Base-by-base conservation (phyloP, 2,113 vertebrate species). In the Apteryx owenii region DNA sequence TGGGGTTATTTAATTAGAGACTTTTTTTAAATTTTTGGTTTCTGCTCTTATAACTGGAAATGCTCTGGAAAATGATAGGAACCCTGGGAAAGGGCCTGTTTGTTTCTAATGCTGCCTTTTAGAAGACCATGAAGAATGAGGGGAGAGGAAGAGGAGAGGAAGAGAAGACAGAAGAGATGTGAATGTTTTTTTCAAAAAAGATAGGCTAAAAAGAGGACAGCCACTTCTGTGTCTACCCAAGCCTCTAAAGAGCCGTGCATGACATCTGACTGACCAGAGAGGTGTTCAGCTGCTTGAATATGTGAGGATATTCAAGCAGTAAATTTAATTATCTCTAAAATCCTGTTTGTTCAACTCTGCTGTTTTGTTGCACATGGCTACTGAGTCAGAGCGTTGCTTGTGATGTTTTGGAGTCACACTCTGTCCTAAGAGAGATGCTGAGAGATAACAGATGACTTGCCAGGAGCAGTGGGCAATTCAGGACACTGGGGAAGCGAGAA, bases 1-100 rank as follows among this genome's bases (percentile, higher is more conserved):
- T 60, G 15, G n/a, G n/a, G 28, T 76, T 83, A 65, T 90, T 93
- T 84, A 96, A 93, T 18, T 56, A 51, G n/a, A 86, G 7, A 23
- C 3, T 61, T 51, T 95, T 77, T 26, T 1, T 48, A 85, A 88
- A 28, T 69, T 73, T 28, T 48, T 33, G 1, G 1, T 81, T 96
- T 94, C 56, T 95, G 28, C 19, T 76, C 4, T 81, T 87, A 13
- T 21, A 69, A 71, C 5, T 44, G 51, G 60, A 48, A 84, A 92
- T n/a, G 2, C 6, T 48, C 50, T 44, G 56, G 14, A 25, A 94
- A 90, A 69, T 48, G 22, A 42, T 9, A 76, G 8, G 73, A 65
- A 51, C 2, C 3, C 42, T 84, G 56, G 23, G 38, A 69, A 60
- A 81, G 17, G 10, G 4, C 25, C n/a, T 86, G 8, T 81, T 95